Evolutionary conservation across 2,113 vertebrate species (phyloP).

Genomic region (Beaufortia kweichowensis): DNA sequence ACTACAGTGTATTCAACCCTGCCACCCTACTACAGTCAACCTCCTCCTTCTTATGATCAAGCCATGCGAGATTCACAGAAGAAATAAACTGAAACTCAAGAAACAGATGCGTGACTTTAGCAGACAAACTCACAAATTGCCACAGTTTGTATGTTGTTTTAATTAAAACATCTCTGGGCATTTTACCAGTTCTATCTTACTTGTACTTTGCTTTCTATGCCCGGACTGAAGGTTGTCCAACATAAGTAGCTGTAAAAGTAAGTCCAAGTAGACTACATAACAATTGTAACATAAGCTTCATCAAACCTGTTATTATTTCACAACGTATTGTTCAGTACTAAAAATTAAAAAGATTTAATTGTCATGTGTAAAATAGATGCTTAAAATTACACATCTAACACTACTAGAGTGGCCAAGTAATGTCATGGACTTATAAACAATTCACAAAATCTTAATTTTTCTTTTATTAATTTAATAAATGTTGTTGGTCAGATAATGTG

Average conservation of each 20-base stretch:
- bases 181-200: too few species aligned
- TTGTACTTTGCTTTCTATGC: background rate
- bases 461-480: too few species aligned
- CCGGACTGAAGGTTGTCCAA: background rate
- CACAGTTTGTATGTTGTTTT: too few species aligned
- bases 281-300: background rate
- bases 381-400: too few species aligned
- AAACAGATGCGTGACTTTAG: background rate
- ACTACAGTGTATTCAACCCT: conserved; percentile 74
- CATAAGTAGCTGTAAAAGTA: too few species aligned
- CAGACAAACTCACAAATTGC: too few species aligned
- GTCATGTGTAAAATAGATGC: background rate
- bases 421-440: too few species aligned
- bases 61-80: conserved; percentile 79
- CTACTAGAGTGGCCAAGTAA: too few species aligned
- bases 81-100: conserved; percentile 55
- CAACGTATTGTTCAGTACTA: background rate
- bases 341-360: background rate
- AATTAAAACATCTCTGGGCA: too few species aligned
- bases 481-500: too few species aligned
- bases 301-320: background rate
- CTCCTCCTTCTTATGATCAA: conserved; percentile 82
- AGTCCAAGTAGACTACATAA: too few species aligned
- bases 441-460: too few species aligned
- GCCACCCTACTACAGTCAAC: conserved; percentile 82